Base-by-base conservation (phyloP, 1,140 invertebrate species). In the Conus betulinus region DNA sequence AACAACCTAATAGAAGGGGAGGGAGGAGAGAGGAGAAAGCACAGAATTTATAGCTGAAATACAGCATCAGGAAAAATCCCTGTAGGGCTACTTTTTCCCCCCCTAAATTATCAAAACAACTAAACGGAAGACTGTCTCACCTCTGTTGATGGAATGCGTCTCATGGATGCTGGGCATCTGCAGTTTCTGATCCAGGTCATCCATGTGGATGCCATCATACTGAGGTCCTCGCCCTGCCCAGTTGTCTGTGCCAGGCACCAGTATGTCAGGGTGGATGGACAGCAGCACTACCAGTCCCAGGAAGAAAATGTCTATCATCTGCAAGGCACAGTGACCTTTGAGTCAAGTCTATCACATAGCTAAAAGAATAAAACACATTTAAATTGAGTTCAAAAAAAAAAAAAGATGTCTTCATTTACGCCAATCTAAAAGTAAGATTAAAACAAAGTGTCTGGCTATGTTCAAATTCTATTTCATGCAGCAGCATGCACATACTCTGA, bases 181-280 rank as follows among this genome's bases (percentile, higher is more conserved):
- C 20, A 84, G 53, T 76, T 39, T 88, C 79, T 79, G 90, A 84
- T 60, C 82, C 23, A 84, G 27, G 8, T 91, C 91, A 60, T 88
- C 88, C 51, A 90, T 84, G 55, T 90, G 39, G 60, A 92, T 85
- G n/a, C 91, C 90, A 85, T 88, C 88, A 74, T 78, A 89, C 27
- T 85, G n/a, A n/a, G 63, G 52, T 5, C 71, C 71, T 39, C 51
- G 76, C 23, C 67, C 71, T 52, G 55, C n/a, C 85, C 88, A n/a
- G 84, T 85, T 78, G 81, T 82, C 74, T 85, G 83, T 52, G 85
- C 55, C 25, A 89, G 87, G 85, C 27, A 81, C 82, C 17, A 93
- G 84, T 5, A 93, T 85, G 76, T 93, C 92, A 53, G 93, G 93
- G 81, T 90, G 90, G 87, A 93, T 90, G 39, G 90, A 90, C 52